A percentile compares a stretch with the other conserved stretches of the same genome.
Conservation (phyloP, 2,113 vertebrate species). For the Zosterops borbonicus region DNA sequence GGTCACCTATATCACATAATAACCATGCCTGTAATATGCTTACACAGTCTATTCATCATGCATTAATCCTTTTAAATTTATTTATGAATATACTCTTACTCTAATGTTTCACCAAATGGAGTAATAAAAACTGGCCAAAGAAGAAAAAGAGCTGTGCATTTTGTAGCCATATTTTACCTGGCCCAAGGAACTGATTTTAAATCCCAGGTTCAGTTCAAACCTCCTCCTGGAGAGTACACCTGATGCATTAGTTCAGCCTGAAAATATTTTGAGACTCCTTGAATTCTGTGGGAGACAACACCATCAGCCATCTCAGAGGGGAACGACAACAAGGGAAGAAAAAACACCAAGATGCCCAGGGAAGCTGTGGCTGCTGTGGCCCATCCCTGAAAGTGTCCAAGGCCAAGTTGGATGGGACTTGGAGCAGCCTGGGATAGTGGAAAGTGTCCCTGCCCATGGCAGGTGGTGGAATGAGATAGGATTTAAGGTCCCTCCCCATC, state of each 20-base stretch:
- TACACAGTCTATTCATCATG: slow-evolving; percentile 61
- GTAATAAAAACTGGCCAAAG: neutral
- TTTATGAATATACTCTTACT: slow-evolving; percentile 51
- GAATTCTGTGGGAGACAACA: neutral
- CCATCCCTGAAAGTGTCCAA: neutral
- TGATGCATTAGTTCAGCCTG: neutral
- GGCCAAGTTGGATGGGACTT: neutral
- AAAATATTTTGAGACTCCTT: neutral
- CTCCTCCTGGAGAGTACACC: neutral
- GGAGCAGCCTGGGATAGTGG: neutral
- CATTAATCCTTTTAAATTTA: slow-evolving; percentile 64
- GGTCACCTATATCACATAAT: slow-evolving; percentile 49
- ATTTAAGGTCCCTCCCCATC: neutral
- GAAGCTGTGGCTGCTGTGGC: neutral
- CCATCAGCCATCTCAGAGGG: neutral
- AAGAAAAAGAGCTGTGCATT: neutral
- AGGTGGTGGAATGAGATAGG: neutral
- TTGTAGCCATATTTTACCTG: neutral
- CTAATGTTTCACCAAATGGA: slow-evolving; percentile 52
- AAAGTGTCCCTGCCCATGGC: neutral
- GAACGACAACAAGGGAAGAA: neutral
- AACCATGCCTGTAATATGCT: slow-evolving; percentile 61
- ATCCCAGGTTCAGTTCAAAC: neutral
- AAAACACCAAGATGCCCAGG: neutral
- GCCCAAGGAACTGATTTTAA: neutral